These are phyloP conservation scores for Drosophila willistoni DNA, from an alignment of 1,140 invertebrate species.

Conservation along the genomic window DNA sequence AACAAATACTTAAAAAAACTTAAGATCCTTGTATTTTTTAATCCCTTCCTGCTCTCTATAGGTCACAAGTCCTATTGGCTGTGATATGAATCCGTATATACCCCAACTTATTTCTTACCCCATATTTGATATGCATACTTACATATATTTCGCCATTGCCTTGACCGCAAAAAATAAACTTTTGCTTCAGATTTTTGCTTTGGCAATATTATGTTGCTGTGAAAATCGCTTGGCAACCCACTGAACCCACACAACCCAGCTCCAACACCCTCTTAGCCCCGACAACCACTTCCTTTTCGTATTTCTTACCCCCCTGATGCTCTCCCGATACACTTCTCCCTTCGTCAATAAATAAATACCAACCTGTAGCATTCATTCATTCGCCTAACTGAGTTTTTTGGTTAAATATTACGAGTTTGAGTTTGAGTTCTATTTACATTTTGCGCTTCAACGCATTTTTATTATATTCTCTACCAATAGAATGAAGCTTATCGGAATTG, in stretches of 20 bases:
- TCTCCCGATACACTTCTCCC: not conserved
- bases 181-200: slow-evolving; percentile 64
- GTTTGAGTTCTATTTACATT: slow-evolving; percentile 73
- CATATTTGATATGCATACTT: not conserved
- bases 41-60: too few relatives aligned
- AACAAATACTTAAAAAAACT: too few relatives aligned
- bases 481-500: not conserved
- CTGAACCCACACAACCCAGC: not conserved
- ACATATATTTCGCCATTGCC: slow-evolving; percentile 28
- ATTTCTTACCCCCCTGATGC: not conserved
- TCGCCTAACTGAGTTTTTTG: slow-evolving; percentile 30
- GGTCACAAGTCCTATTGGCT: too few relatives aligned
- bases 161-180: slow-evolving; percentile 69
- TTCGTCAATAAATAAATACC: slow-evolving; percentile 48
- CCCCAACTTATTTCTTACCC: not conserved
- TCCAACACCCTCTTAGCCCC: not conserved
- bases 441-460: slow-evolving; percentile 70
- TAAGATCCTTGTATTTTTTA: too few relatives aligned
- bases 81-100: slow-evolving; percentile 1
- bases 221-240: slow-evolving; percentile 50
- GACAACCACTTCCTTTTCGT: slow-evolving; percentile 3
- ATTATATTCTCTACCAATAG: slow-evolving; percentile 47
- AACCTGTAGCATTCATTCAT: slow-evolving; percentile 60
- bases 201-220: slow-evolving; percentile 66
- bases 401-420: slow-evolving; percentile 38